Conservation (phyloP, 2,113 vertebrate genomes). For the Salvelinus sp. region DNA sequence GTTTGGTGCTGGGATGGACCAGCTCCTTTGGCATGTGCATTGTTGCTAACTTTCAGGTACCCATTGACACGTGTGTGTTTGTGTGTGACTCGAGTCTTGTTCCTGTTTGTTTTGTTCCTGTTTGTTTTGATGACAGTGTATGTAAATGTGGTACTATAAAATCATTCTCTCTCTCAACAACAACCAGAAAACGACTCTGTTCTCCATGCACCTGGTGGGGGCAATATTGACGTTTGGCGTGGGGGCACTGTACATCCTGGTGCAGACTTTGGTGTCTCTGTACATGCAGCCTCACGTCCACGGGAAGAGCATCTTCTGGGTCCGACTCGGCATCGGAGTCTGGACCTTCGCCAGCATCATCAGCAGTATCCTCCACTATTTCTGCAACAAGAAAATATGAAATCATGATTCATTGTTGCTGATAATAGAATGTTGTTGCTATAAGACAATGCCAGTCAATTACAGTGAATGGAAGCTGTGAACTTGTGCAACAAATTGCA, state of each 20-base stretch:
- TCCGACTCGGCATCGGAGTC: constrained; percentile 71
- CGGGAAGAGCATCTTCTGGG: constrained; percentile 77
- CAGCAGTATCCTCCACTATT: constrained; percentile 85
- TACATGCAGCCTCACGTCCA: constrained; percentile 88
- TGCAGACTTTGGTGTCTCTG: constrained; percentile 82
- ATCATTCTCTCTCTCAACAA: not conserved
- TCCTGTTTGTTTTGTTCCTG: not conserved
- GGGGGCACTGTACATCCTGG: constrained; percentile 84
- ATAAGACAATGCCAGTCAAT: too few relatives aligned
- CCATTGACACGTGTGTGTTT: not conserved
- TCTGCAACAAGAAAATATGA: not conserved
- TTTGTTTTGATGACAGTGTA: not conserved
- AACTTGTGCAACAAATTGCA: not conserved
- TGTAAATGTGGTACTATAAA: too few relatives aligned
- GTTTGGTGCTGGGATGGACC: constrained; percentile 77
- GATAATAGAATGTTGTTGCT: too few relatives aligned
- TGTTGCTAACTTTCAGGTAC: constrained; percentile 89
- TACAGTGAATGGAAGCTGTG: not conserved
- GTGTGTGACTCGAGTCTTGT: not conserved
- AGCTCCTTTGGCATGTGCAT: constrained; percentile 90
- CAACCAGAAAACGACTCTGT: constrained; percentile 82
- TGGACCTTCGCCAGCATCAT: constrained; percentile 83
- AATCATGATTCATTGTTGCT: too few relatives aligned
- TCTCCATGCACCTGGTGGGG: constrained; percentile 81
- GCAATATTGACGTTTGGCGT: constrained; percentile 84